phyloP scores from a whole-genome alignment of 1,140 invertebrate species.

The Pinna nobilis region DNA sequence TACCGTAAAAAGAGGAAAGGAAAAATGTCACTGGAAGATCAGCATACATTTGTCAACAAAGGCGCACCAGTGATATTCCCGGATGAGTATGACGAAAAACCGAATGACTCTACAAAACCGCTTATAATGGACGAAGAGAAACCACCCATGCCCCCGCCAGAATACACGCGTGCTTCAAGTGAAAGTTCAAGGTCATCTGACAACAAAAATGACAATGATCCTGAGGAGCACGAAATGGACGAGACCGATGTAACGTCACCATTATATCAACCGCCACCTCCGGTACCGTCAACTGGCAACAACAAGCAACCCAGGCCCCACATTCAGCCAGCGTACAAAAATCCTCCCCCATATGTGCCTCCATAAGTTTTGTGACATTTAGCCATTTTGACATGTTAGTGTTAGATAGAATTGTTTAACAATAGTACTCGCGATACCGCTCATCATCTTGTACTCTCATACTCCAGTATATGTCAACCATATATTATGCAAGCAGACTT shows the following conservation, averaged over 20 bases:
- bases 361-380: too few relatives aligned
- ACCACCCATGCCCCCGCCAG: slow-evolving; percentile 87
- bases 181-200: slow-evolving; percentile 73
- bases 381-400: too few relatives aligned
- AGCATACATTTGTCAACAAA: slow-evolving; percentile 87
- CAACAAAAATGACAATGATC: slow-evolving; percentile 67
- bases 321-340: slow-evolving; percentile 60
- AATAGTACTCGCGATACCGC: too few relatives aligned
- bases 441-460: too few relatives aligned
- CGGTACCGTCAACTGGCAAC: slow-evolving; percentile 82
- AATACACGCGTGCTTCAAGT: slow-evolving; percentile 81
- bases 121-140: slow-evolving; percentile 95
- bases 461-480: too few relatives aligned
- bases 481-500: too few relatives aligned
- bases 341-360: slow-evolving; percentile 66
- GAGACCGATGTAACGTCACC: slow-evolving; percentile 71
- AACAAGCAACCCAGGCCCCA: slow-evolving; percentile 65
- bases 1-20: slow-evolving; percentile 89
- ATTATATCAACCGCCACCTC: slow-evolving; percentile 86
- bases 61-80: slow-evolving; percentile 94
- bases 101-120: slow-evolving; percentile 88
- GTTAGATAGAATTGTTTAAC: too few relatives aligned
- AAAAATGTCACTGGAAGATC: slow-evolving; percentile 84
- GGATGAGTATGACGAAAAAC: slow-evolving; percentile 94
- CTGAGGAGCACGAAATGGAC: slow-evolving; percentile 63